Evolutionary conservation across 2,888 invertebrate genomes (phyloP).

Genomic region (Parascotia fuliginaria): DNA sequence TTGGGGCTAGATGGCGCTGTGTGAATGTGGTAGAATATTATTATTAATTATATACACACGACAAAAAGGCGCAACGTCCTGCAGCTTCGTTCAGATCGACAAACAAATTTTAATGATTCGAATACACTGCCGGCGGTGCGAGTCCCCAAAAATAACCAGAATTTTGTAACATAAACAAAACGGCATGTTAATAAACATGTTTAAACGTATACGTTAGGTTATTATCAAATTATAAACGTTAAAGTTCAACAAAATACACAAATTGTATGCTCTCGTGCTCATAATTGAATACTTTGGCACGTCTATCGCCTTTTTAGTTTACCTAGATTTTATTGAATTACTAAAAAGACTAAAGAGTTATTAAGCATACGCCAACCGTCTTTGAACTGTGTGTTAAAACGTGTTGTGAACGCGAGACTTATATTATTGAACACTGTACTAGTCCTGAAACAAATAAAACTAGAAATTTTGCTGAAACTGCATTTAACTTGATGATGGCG

Average conservation of each 20-base stretch:
- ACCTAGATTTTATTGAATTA: not conserved
- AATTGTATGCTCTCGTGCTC: not conserved
- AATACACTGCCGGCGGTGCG: too few species aligned
- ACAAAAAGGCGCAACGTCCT: constrained; percentile 7
- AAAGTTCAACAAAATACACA: too few species aligned
- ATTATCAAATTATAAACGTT: too few species aligned
- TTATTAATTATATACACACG: too few species aligned
- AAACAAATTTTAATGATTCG: not conserved
- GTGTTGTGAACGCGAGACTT: constrained; percentile 13
- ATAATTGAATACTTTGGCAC: too few species aligned
- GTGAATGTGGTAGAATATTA: too few species aligned
- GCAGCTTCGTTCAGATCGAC: constrained; percentile 6
- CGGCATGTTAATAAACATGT: too few species aligned
- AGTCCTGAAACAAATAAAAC: constrained; percentile 33
- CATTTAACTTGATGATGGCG: constrained; percentile 36
- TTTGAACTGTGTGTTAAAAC: constrained; percentile 9
- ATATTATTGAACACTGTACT: constrained; percentile 20
- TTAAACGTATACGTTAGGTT: too few species aligned
- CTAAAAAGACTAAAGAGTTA: not conserved
- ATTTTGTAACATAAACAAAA: too few species aligned
- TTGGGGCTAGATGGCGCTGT: too few species aligned
- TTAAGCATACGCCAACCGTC: constrained; percentile 2
- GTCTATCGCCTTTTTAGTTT: not conserved
- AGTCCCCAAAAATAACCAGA: too few species aligned
- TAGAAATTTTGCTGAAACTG: constrained; percentile 41